A percentile compares a stretch with the other conserved stretches of the same genome.
These are phyloP conservation scores for Dryobotodes eremita DNA, from an alignment of 2,888 invertebrate species.

Conservation along the genomic window DNA sequence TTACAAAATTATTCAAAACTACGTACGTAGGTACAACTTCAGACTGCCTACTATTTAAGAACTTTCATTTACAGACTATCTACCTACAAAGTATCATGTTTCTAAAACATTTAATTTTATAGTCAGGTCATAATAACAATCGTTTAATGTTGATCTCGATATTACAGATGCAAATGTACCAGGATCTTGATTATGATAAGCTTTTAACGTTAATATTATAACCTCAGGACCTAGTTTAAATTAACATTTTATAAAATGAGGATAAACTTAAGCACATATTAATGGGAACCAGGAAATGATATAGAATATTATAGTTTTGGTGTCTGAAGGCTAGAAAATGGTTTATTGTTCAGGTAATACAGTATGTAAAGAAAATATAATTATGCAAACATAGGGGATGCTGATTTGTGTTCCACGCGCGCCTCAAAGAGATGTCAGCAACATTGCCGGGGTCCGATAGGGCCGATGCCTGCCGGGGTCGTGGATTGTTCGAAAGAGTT, in stretches of 20 bases:
- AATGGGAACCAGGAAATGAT: neutral
- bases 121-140: constrained; percentile 26
- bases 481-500: too few species aligned
- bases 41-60: constrained; percentile 14
- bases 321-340: neutral
- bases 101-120: constrained; percentile 40
- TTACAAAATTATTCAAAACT: constrained; percentile 40
- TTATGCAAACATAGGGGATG: neutral
- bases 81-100: constrained; percentile 17
- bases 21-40: constrained; percentile 8
- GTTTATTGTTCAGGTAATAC: neutral
- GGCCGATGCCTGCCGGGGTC: too few species aligned
- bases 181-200: constrained; percentile 18
- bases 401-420: too few species aligned
- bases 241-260: neutral
- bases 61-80: constrained; percentile 35
- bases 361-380: neutral
- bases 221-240: neutral
- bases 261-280: neutral
- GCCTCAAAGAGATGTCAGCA: too few species aligned
- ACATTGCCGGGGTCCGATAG: too few species aligned
- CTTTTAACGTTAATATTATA: constrained; percentile 34
- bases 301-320: neutral
- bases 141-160: constrained; percentile 40
- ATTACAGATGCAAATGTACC: constrained; percentile 36